Evolutionary conservation across 2,888 invertebrate genomes (phyloP).

Genomic region (Anoplius nigerrimus): DNA sequence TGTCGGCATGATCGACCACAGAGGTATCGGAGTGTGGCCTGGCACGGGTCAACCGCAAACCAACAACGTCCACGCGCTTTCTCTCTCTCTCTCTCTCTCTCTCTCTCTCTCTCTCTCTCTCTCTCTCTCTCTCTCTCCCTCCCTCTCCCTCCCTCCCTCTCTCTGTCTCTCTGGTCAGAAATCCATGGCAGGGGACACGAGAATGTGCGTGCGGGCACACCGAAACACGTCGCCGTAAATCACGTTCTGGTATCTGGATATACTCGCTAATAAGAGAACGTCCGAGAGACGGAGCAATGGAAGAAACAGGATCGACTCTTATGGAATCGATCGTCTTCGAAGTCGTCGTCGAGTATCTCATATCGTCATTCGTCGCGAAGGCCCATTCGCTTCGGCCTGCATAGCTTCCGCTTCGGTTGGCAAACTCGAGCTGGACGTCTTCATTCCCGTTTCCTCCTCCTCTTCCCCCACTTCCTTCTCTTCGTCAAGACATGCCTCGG

Average conservation of each 20-base stretch:
- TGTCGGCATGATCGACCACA: slow-evolving; percentile 68
- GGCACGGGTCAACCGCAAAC: slow-evolving; percentile 73
- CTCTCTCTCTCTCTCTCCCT: slow-evolving; percentile 20
- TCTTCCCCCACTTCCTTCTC: too few species aligned
- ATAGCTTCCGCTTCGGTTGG: slow-evolving; percentile 14
- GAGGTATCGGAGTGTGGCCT: slow-evolving; percentile 69
- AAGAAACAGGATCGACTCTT: slow-evolving; percentile 26
- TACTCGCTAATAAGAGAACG: slow-evolving; percentile 28
- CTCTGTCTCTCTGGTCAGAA: slow-evolving; percentile 9
- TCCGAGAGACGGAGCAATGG: slow-evolving; percentile 7
- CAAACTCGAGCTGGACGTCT: neutral
- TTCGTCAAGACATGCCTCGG: too few species aligned
- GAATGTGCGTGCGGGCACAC: neutral
- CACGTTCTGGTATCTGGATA: slow-evolving; percentile 10
- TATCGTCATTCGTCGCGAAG: neutral
- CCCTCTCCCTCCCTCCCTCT: slow-evolving; percentile 13
- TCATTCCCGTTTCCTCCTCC: neutral
- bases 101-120: slow-evolving; percentile 15
- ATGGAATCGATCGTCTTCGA: too few species aligned
- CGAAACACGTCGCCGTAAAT: slow-evolving; percentile 29
- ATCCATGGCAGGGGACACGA: neutral
- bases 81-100: slow-evolving; percentile 37
- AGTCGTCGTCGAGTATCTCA: too few species aligned
- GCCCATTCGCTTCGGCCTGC: neutral
- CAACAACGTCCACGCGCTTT: slow-evolving; percentile 70